Percentiles rank a stretch among this genome's conserved stretches.
phyloP scores from a whole-genome alignment of 1,140 invertebrate species.

The Ridgeia piscesae region DNA sequence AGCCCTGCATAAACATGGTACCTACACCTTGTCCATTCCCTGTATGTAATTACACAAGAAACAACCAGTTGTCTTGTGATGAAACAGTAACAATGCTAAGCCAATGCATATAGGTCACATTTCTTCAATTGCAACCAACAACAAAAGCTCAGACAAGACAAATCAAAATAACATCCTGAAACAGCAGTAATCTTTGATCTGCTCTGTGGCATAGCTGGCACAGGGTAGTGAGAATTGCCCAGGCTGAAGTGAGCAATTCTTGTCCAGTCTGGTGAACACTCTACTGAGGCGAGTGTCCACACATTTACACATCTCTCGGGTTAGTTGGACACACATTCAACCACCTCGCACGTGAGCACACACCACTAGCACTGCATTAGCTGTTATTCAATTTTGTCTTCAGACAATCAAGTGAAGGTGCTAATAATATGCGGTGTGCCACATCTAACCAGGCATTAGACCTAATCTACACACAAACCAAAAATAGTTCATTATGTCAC shows the following conservation, averaged over 20 bases:
- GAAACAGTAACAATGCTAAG: not conserved
- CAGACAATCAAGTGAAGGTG: not conserved
- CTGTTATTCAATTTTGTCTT: not conserved
- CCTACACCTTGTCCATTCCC: too few relatives aligned
- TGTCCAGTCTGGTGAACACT: not conserved
- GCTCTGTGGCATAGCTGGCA: not conserved
- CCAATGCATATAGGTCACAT: not conserved
- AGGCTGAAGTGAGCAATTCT: not conserved
- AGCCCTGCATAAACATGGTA: too few relatives aligned
- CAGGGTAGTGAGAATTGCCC: not conserved
- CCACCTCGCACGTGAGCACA: not conserved
- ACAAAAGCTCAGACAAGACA: not conserved
- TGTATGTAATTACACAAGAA: too few relatives aligned
- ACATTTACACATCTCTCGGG: not conserved
- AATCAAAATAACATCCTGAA: not conserved
- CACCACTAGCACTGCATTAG: not conserved
- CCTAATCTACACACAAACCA: too few relatives aligned
- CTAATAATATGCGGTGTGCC: not conserved
- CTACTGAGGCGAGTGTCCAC: not conserved
- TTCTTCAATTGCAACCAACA: not conserved
- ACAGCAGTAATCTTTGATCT: not conserved
- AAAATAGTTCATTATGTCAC: too few relatives aligned
- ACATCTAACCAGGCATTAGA: too few relatives aligned
- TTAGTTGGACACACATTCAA: not conserved
- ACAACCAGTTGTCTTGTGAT: too few relatives aligned